phyloP scores from a whole-genome alignment of 2,113 vertebrate species.

The Crypturellus undulatus region DNA sequence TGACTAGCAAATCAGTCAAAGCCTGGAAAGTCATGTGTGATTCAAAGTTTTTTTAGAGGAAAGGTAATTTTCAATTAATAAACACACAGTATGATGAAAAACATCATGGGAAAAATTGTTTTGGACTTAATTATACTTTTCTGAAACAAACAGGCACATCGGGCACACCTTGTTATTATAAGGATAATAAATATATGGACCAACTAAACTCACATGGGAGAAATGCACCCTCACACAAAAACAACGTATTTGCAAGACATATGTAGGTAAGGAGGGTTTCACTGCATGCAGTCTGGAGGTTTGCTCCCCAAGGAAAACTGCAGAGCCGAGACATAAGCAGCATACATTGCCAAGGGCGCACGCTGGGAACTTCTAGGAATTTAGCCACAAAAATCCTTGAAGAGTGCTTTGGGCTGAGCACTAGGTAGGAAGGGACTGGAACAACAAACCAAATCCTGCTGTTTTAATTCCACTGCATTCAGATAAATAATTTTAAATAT shows the following conservation, averaged over 20 bases:
- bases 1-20: neutral
- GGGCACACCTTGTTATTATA: neutral
- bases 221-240: neutral
- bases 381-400: neutral
- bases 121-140: neutral
- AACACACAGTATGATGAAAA: neutral
- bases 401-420: neutral
- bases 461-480: neutral
- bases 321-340: neutral
- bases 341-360: neutral
- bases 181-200: neutral
- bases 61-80: neutral
- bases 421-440: neutral
- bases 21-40: neutral
- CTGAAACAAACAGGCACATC: neutral
- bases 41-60: neutral
- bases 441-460: neutral
- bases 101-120: neutral
- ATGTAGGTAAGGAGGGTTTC: neutral
- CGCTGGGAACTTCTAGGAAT: neutral
- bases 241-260: neutral
- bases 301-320: neutral
- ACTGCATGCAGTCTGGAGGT: neutral
- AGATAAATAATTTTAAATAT: neutral
- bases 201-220: neutral